Percentiles rank a stretch among this genome's conserved stretches.
phyloP scores from a whole-genome alignment of 2,797 vertebrate genomes.

The Pogoniulus pusillus region DNA sequence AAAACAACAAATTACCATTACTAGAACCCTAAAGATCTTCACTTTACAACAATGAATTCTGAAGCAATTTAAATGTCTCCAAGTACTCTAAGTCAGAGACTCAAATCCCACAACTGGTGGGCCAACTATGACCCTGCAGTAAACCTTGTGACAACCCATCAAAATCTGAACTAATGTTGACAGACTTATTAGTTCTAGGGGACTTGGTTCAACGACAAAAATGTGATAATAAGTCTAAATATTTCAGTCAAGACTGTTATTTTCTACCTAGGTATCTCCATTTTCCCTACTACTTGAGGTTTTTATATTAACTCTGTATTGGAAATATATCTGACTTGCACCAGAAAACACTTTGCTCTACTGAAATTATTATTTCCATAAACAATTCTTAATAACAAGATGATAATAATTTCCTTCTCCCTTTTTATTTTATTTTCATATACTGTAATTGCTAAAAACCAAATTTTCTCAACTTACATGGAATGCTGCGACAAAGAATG shows the following conservation, averaged over 20 bases:
- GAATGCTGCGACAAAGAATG: constrained; percentile 90
- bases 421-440: background rate
- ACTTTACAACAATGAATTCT: background rate
- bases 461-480: constrained; percentile 82
- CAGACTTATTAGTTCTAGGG: background rate
- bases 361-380: background rate
- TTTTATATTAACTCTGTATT: background rate
- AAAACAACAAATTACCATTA: background rate
- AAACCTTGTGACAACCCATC: background rate
- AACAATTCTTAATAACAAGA: background rate
- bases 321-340: background rate
- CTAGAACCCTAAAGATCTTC: background rate
- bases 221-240: background rate
- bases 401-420: background rate
- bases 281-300: background rate
- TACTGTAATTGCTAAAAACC: background rate
- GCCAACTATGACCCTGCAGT: background rate
- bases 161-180: background rate
- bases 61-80: background rate
- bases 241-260: background rate
- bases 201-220: background rate
- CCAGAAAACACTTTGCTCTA: background rate
- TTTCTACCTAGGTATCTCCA: background rate
- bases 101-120: background rate
- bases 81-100: background rate